A percentile compares a stretch with the other conserved stretches of the same genome.
phyloP scores from a whole-genome alignment of 1,140 invertebrate genomes.

The Pseudomyrmex concolor region DNA sequence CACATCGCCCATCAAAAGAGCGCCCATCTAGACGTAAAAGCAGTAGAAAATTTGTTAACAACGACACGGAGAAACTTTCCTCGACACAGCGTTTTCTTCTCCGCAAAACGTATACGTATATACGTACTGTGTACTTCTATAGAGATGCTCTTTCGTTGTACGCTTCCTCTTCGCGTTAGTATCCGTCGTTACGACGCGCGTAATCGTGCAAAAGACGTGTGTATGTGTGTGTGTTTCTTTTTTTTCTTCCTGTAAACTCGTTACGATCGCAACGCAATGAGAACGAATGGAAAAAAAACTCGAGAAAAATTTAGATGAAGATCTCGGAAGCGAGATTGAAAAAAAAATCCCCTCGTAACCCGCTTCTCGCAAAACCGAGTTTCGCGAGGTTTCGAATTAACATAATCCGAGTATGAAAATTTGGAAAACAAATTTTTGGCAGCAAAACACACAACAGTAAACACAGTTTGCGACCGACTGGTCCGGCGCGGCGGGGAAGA shows the following conservation, averaged over 20 bases:
- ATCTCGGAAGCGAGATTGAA: background rate
- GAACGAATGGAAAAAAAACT: background rate
- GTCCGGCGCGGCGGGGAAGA: background rate
- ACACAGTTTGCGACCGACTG: background rate
- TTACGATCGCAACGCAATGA: background rate
- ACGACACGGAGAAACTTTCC: constrained; percentile 11
- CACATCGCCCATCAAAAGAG: constrained; percentile 46
- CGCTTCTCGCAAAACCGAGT: too few relatives aligned
- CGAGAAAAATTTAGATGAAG: background rate
- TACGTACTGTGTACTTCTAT: background rate
- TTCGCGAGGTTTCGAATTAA: too few relatives aligned
- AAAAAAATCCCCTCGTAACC: too few relatives aligned
- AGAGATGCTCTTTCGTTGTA: background rate
- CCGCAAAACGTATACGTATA: too few relatives aligned
- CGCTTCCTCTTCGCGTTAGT: constrained; percentile 2
- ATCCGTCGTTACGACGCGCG: constrained; percentile 39
- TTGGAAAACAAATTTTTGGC: background rate
- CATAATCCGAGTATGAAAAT: background rate
- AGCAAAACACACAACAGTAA: constrained; percentile 9
- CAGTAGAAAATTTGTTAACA: constrained; percentile 49
- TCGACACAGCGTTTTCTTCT: constrained; percentile 34
- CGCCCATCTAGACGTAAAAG: constrained; percentile 47
- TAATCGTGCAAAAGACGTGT: constrained; percentile 39
- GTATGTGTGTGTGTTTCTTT: too few relatives aligned
- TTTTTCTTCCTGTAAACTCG: background rate